These are phyloP conservation scores for Cantharis rustica DNA, from an alignment of 2,888 invertebrate genomes.

Conservation along the genomic window DNA sequence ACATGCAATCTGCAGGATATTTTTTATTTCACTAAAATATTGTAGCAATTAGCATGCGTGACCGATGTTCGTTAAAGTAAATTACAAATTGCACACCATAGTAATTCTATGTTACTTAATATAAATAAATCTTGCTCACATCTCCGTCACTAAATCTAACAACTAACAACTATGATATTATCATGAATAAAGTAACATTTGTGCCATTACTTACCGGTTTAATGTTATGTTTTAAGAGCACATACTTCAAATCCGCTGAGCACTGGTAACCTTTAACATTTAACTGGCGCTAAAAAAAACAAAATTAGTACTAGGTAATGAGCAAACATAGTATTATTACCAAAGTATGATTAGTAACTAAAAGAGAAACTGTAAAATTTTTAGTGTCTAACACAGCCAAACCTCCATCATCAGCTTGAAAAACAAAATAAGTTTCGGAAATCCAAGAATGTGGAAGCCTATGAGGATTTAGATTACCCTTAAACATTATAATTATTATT, in stretches of 20 bases:
- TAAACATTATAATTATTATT: not conserved
- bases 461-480: slow-evolving; percentile 54
- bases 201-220: slow-evolving; percentile 72
- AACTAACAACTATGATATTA: not conserved
- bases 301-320: not conserved
- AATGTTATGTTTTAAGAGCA: slow-evolving; percentile 87
- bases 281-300: slow-evolving; percentile 75
- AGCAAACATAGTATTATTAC: slow-evolving; percentile 58
- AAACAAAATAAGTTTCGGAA: slow-evolving; percentile 80
- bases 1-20: not conserved
- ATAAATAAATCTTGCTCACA: not conserved
- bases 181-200: not conserved
- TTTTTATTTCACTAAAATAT: not conserved
- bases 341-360: slow-evolving; percentile 87
- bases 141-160: not conserved
- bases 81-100: not conserved
- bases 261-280: slow-evolving; percentile 87
- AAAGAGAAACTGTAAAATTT: slow-evolving; percentile 73
- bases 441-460: slow-evolving; percentile 80
- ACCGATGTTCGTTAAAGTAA: not conserved
- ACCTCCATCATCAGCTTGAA: slow-evolving; percentile 85
- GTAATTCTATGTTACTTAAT: not conserved
- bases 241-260: slow-evolving; percentile 83
- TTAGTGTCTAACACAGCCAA: slow-evolving; percentile 79
- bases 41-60: not conserved